Base-by-base conservation (phyloP, 1,140 invertebrate species). In the Megathymus violae region DNA sequence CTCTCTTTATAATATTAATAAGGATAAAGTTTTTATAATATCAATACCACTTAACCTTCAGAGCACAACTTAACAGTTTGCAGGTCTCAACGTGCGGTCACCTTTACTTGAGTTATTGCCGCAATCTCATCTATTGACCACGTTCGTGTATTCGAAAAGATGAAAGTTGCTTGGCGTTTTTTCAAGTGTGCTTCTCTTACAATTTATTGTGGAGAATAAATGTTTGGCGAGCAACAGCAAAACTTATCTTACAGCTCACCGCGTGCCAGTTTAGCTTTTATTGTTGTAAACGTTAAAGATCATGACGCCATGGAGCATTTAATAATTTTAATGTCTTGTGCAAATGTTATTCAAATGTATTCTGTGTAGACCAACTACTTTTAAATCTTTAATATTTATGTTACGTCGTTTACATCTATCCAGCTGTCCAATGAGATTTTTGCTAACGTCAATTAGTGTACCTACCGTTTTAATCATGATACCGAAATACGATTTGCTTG, bases 171-270 rank as follows among this genome's bases (percentile, higher is more conserved):
- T 47, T 47, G 44, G 44, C 44, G 25, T 11, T 47, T 47, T 47
- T 13, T 22, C 16, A 47, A 47, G 5, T 44, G 43, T 17, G 43
- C 43, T 44, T 22, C 43, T 19, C 19, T 27, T 22, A 11, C 10
- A 25, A 47, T 47, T 47, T 47, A 50, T 36, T 50, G 47, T 36
- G 27, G 27, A 50, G 17, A 50, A 50, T 50, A 50, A 50, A 50
- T 50, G 14, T 50, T 50, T 50, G 47, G 47, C 47, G 14, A 36
- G 47, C 15, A 34, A 34, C 9, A 50, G 25, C 47, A 31, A 50
- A 50, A 50, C 14, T 50, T 50, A 34, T 50, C 27, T 36, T 47
- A n/a, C 44, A 25, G 19, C 11, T 22, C 31, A 16, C 27, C 1
- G 14, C 47, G 47, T 50, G 47, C 47, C 47, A 50, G 17, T 50